Percentiles rank a stretch among this genome's conserved stretches.
Evolutionary conservation across 2,797 vertebrate genomes (phyloP).

Genomic region (Ptychadena robeensis): DNA sequence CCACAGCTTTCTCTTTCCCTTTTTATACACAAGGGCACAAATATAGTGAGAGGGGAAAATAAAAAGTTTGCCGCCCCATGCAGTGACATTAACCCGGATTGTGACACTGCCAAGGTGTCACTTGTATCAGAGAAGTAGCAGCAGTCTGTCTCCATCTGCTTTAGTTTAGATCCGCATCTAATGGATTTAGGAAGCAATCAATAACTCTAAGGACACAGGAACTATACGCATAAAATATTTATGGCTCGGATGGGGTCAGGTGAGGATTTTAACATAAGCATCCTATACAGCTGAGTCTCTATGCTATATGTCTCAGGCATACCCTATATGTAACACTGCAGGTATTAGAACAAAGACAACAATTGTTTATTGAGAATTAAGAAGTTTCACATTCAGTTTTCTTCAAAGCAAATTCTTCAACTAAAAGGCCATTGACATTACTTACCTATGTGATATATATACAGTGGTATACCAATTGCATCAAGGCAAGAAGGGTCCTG

Average conservation of each 20-base stretch:
- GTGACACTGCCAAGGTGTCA: not conserved
- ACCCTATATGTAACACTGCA: no score
- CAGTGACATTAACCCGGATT: not conserved
- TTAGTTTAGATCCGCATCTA: constrained; percentile 72
- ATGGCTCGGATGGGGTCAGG: constrained; percentile 67
- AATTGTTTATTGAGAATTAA: no score
- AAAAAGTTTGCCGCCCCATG: no score
- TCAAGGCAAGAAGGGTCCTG: no score
- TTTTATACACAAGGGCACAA: not conserved
- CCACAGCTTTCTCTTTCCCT: no score
- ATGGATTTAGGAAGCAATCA: constrained; percentile 82
- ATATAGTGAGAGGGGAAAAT: not conserved
- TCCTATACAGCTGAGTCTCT: not conserved
- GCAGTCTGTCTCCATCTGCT: constrained; percentile 72
- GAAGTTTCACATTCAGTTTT: no score
- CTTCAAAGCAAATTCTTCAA: no score
- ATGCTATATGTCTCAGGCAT: not conserved
- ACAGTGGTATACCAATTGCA: no score
- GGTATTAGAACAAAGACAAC: no score
- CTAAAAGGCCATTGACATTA: no score
- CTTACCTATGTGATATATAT: no score
- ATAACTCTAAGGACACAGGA: constrained; percentile 77
- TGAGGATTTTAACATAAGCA: constrained; percentile 23
- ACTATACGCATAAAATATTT: constrained; percentile 80
- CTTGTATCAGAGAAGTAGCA: constrained; percentile 16